Conservation (phyloP, 2,797 vertebrate genomes). For the Orientallactaga sibirica region DNA sequence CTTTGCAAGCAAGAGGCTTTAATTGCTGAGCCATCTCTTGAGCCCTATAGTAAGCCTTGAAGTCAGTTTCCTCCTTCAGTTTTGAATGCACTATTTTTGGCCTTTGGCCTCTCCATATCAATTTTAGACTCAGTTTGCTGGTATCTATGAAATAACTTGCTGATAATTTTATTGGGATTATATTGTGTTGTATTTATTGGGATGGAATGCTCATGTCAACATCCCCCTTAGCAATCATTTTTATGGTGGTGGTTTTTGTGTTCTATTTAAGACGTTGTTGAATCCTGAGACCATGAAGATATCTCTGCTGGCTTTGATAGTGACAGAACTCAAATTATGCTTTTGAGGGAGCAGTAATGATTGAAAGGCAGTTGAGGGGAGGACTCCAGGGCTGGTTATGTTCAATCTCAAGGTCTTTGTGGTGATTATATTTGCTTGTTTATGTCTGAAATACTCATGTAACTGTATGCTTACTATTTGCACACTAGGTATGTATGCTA, state of each 20-base stretch:
- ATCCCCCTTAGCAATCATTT: background rate
- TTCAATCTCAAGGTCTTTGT: background rate
- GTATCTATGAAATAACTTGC: background rate
- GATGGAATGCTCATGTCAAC: background rate
- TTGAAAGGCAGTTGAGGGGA: background rate
- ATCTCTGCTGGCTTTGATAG: background rate
- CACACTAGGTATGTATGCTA: background rate
- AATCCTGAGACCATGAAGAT: background rate
- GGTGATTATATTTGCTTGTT: background rate
- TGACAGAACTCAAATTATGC: background rate
- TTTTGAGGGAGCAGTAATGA: background rate
- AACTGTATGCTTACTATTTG: background rate
- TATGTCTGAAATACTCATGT: background rate
- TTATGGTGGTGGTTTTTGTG: background rate
- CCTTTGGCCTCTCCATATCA: background rate
- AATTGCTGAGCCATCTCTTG: too few species aligned
- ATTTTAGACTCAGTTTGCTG: background rate
- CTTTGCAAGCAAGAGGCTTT: too few species aligned
- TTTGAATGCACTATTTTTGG: background rate
- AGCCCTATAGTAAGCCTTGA: constrained; percentile 12
- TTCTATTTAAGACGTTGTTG: background rate
- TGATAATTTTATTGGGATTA: background rate
- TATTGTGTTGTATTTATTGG: background rate
- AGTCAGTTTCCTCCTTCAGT: background rate
- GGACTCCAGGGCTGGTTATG: background rate